A percentile compares a stretch with the other conserved stretches of the same genome.
Evolutionary conservation across 2,888 invertebrate genomes (phyloP).

Genomic region (Liodrosophila aerea): DNA sequence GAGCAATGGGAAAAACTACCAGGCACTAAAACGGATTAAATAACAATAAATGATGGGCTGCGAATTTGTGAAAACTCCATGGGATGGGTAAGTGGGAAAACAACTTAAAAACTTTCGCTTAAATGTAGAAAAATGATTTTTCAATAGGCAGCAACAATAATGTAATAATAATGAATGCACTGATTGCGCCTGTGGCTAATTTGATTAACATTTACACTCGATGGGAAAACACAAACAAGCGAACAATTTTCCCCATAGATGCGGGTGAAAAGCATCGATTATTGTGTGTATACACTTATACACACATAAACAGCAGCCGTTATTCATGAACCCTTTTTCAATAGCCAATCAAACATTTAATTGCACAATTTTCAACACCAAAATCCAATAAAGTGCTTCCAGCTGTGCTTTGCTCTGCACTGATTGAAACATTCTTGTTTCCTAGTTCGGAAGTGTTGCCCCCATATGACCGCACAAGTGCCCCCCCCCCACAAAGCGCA

Average conservation of each 20-base stretch:
- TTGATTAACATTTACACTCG: slow-evolving; percentile 57
- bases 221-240: too few relatives aligned
- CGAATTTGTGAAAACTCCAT: slow-evolving; percentile 6
- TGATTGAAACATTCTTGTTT: slow-evolving; percentile 56
- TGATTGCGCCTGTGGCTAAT: slow-evolving; percentile 60
- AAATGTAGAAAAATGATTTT: slow-evolving; percentile 59
- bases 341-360: slow-evolving; percentile 54
- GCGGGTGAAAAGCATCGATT: slow-evolving; percentile 30
- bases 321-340: slow-evolving; percentile 55
- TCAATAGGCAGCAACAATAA: slow-evolving; percentile 42
- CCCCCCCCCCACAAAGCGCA: slow-evolving; percentile 9
- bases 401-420: slow-evolving; percentile 29
- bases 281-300: slow-evolving; percentile 5
- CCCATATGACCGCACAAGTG: not conserved
- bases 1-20: too few relatives aligned
- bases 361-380: slow-evolving; percentile 48
- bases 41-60: slow-evolving; percentile 55
- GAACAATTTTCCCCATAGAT: slow-evolving; percentile 11
- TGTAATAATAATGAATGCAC: slow-evolving; percentile 53
- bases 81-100: not conserved
- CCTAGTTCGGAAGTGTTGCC: too few relatives aligned
- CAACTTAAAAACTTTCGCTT: slow-evolving; percentile 9
- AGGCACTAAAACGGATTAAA: slow-evolving; percentile 63
- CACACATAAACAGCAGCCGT: slow-evolving; percentile 11
- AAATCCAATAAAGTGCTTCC: slow-evolving; percentile 38